A percentile compares a stretch with the other conserved stretches of the same genome.
phyloP scores from a whole-genome alignment of 2,888 invertebrate species.

The Congeria kusceri region DNA sequence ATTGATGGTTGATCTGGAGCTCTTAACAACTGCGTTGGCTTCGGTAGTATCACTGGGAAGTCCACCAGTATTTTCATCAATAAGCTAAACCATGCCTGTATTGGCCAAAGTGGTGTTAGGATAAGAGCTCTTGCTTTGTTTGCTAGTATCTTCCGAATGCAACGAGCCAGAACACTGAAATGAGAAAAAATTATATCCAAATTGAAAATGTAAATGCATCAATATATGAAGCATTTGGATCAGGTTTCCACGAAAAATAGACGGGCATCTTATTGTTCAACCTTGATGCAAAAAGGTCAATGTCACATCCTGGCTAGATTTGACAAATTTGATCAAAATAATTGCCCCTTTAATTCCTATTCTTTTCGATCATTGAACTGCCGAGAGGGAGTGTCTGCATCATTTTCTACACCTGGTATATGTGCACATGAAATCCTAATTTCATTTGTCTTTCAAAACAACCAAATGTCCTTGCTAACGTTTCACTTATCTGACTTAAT shows the following conservation, averaged over 20 bases:
- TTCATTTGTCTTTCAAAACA: conserved; percentile 9
- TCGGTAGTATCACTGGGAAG: conserved; percentile 28
- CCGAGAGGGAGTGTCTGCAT: conserved; percentile 17
- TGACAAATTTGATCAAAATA: conserved; percentile 19
- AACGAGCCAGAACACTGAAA: conserved; percentile 55
- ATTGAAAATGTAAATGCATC: conserved; percentile 31
- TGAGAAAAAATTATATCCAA: conserved; percentile 49
- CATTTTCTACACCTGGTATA: conserved; percentile 10
- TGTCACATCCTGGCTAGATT: conserved; percentile 6
- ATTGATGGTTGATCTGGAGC: background rate
- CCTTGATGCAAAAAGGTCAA: conserved; percentile 49
- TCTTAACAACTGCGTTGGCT: background rate
- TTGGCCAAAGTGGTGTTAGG: conserved; percentile 45
- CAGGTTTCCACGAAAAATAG: conserved; percentile 42
- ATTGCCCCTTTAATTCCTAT: conserved; percentile 25
- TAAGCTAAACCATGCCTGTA: conserved; percentile 35
- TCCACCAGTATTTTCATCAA: conserved; percentile 27
- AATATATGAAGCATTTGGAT: conserved; percentile 21
- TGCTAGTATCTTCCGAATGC: conserved; percentile 30
- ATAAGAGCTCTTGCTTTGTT: conserved; percentile 9
- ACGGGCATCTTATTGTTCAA: conserved; percentile 23
- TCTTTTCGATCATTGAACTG: conserved; percentile 39
- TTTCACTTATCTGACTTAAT: conserved; percentile 3
- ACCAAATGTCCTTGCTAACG: conserved; percentile 31
- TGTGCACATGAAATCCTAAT: conserved; percentile 14